Percentiles rank a stretch among this genome's conserved stretches.
Conservation (phyloP, 2,113 vertebrate genomes). For the Orientallactaga bullata region DNA sequence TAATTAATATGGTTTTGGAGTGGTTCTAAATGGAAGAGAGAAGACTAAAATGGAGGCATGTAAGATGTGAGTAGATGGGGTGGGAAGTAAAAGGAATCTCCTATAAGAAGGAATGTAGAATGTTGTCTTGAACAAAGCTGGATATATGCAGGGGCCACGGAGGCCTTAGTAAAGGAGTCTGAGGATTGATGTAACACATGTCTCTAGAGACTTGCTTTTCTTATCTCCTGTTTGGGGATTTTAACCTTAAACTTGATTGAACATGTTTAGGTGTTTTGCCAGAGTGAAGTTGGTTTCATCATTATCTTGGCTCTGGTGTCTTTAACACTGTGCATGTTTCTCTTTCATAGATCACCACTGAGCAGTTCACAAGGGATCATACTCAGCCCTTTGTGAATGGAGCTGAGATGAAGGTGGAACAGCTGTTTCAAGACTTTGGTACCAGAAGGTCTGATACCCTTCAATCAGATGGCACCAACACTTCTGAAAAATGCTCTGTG, state of each 20-base stretch:
- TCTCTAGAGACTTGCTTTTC: constrained; percentile 22
- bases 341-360: constrained; percentile 83
- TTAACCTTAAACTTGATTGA: constrained; percentile 11
- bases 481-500: constrained; percentile 88
- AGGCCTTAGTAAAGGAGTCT: neutral
- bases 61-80: neutral
- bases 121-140: neutral
- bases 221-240: neutral
- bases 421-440: constrained; percentile 95
- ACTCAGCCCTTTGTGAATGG: constrained; percentile 82
- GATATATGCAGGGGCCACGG: neutral
- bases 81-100: neutral
- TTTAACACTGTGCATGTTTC: neutral
- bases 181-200: neutral
- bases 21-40: neutral
- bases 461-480: constrained; percentile 86
- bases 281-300: neutral
- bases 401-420: constrained; percentile 94
- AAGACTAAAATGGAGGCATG: neutral
- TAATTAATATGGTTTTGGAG: neutral
- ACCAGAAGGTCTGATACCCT: constrained; percentile 89
- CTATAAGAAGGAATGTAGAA: neutral
- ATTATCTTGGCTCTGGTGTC: neutral
- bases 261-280: constrained; percentile 1
- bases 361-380: constrained; percentile 91